Conservation (phyloP, 2,888 invertebrate genomes). For the Conomelus anceps region DNA sequence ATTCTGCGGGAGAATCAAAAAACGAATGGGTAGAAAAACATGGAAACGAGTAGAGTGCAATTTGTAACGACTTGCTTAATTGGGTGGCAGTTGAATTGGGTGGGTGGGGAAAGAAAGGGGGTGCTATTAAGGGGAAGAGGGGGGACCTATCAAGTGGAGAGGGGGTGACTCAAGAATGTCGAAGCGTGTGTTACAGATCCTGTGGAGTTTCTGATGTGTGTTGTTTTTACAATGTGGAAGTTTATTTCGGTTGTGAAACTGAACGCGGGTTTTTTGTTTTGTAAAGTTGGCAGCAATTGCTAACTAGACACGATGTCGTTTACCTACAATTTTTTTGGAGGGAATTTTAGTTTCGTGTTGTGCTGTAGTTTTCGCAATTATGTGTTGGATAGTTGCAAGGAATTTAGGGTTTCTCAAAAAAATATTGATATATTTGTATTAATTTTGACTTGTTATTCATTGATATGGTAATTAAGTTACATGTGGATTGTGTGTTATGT, state of each 20-base stretch:
- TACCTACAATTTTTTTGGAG: neutral
- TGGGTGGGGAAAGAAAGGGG: neutral
- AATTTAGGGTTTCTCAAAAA: too few species aligned
- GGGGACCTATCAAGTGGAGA: neutral
- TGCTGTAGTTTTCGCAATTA: neutral
- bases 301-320: neutral
- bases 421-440: too few species aligned
- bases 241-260: neutral
- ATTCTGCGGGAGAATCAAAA: slow-evolving; percentile 10
- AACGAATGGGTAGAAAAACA: slow-evolving; percentile 6
- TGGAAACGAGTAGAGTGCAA: neutral
- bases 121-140: neutral
- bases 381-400: too few species aligned
- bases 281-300: neutral
- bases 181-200: neutral
- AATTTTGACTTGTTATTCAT: too few species aligned
- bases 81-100: neutral
- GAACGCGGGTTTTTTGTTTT: neutral
- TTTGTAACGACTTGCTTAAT: slow-evolving; percentile 18
- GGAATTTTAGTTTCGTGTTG: neutral
- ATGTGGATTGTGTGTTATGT: too few species aligned
- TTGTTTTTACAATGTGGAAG: neutral
- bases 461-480: too few species aligned
- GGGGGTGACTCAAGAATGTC: neutral
- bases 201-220: neutral